Conservation (phyloP, 2,113 vertebrate species). For the Pachypanchax playfairii region DNA sequence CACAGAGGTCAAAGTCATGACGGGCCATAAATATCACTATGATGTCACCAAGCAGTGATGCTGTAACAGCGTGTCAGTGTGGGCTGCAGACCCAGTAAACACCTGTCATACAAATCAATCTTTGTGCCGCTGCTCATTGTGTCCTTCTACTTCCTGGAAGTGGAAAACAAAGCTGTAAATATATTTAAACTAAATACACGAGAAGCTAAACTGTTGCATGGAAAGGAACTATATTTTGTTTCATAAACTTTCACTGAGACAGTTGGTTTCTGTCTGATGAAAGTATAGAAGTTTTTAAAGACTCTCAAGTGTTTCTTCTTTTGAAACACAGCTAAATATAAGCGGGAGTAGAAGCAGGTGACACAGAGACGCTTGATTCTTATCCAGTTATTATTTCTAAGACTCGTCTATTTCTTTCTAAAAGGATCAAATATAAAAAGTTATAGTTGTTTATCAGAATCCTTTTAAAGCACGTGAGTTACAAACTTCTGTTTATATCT, state of each 20-base stretch:
- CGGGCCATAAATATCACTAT: constrained; percentile 13
- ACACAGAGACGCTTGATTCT: no score
- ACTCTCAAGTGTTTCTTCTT: neutral
- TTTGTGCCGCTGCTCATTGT: neutral
- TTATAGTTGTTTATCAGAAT: no score
- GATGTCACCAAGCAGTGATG: constrained; percentile 1
- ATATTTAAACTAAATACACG: no score
- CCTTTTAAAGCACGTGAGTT: neutral
- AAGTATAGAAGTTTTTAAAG: neutral
- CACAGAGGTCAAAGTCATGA: constrained; percentile 11
- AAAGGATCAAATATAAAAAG: no score
- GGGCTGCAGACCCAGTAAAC: constrained; percentile 27
- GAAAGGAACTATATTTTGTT: no score
- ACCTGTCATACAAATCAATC: constrained; percentile 47
- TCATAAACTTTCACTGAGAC: no score
- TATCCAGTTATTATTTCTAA: no score
- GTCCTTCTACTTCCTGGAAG: constrained; percentile 39
- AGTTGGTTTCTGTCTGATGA: no score
- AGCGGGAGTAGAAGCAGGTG: neutral
- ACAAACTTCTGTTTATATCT: neutral
- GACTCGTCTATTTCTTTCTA: no score
- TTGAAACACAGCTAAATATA: neutral
- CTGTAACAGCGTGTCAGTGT: constrained; percentile 23
- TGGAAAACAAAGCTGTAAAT: no score
- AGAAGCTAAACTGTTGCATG: no score